Evolutionary conservation across 2,113 vertebrate species (phyloP).

Genomic region (Tyrannus savana): DNA sequence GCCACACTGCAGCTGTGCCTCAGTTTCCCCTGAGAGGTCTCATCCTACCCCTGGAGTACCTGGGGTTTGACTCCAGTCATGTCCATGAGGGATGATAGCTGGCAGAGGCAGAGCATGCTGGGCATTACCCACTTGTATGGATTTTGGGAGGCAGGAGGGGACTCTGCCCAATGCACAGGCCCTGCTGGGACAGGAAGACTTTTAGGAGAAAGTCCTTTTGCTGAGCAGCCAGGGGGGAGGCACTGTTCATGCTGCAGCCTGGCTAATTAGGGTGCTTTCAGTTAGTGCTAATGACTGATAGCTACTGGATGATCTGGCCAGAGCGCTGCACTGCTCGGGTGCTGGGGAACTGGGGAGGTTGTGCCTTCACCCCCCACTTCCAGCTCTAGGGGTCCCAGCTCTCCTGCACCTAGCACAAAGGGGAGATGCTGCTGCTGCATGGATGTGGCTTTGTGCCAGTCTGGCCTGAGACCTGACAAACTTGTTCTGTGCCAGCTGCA

Average conservation of each 20-base stretch:
- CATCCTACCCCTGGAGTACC: not conserved
- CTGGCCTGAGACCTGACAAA: not conserved
- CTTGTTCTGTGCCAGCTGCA: not conserved
- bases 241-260: not conserved
- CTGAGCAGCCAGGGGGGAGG: not conserved
- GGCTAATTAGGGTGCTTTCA: not conserved
- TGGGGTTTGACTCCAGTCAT: not conserved
- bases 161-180: not conserved
- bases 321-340: not conserved
- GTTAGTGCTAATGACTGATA: not conserved
- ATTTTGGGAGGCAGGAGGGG: not conserved
- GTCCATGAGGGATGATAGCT: not conserved
- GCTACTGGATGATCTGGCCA: not conserved
- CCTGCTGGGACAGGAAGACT: not conserved
- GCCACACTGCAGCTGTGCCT: not conserved
- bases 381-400: not conserved
- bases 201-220: not conserved
- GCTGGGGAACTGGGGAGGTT: fast-evolving
- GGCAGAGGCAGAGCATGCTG: not conserved
- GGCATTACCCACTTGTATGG: not conserved
- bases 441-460: not conserved
- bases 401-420: not conserved
- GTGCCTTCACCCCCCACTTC: not conserved
- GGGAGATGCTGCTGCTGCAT: not conserved
- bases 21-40: not conserved